Conservation (phyloP, 2,113 vertebrate genomes). For the Procavia capensis region DNA sequence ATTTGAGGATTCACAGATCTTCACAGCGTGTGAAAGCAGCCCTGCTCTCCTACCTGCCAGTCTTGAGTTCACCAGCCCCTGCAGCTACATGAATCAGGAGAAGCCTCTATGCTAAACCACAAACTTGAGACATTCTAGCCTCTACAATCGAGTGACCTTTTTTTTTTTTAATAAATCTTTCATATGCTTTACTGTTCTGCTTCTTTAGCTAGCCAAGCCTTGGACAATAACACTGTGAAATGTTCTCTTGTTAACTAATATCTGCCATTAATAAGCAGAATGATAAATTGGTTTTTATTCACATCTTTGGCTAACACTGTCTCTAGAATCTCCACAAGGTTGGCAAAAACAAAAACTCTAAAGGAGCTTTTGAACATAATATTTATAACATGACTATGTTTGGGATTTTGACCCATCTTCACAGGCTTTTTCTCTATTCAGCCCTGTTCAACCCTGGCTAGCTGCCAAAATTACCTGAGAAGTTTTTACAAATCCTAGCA, state of each 20-base stretch:
- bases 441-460: background rate
- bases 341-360: background rate
- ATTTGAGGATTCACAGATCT: too few relatives aligned
- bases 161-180: too few relatives aligned
- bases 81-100: too few relatives aligned
- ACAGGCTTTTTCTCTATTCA: background rate
- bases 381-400: background rate
- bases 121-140: too few relatives aligned
- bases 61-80: too few relatives aligned
- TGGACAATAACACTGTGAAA: constrained; percentile 71
- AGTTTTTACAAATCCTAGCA: background rate
- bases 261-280: constrained; percentile 70
- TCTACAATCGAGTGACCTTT: too few relatives aligned
- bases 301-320: background rate
- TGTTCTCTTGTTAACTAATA: constrained; percentile 79
- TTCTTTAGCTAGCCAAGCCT: too few relatives aligned
- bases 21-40: too few relatives aligned
- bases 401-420: background rate
- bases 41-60: too few relatives aligned
- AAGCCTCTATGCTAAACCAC: too few relatives aligned
- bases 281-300: background rate
- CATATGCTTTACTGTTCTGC: too few relatives aligned
- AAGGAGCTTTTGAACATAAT: background rate
- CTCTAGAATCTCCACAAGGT: background rate
- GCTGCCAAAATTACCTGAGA: background rate